A percentile compares a stretch with the other conserved stretches of the same genome.
phyloP scores from a whole-genome alignment of 1,140 invertebrate species.

The Bicyclus anynana region DNA sequence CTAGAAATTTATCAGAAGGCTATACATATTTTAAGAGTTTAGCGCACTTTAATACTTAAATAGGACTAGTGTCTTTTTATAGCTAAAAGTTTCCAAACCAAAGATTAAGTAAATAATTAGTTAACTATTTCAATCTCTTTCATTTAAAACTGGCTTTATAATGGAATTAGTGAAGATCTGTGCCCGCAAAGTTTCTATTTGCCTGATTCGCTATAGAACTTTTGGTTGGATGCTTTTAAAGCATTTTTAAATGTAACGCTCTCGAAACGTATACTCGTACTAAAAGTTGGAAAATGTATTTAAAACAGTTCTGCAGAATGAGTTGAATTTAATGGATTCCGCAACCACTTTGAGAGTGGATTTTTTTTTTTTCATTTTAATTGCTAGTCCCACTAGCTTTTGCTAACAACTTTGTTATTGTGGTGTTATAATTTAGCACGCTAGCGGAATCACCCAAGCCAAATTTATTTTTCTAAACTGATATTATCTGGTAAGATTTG shows the following conservation, averaged over 20 bases:
- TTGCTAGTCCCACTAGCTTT: no score
- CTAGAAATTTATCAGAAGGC: no score
- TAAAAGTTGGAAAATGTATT: slow-evolving; percentile 2
- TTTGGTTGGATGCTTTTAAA: neutral
- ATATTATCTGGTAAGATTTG: no score
- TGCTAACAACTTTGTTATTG: no score
- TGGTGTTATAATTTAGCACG: no score
- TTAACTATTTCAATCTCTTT: neutral
- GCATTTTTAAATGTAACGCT: neutral
- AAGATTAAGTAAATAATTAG: neutral
- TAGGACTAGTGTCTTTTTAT: no score
- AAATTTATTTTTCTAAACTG: no score
- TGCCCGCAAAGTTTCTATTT: neutral
- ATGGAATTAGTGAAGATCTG: neutral
- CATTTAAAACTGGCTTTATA: neutral
- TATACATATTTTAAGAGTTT: no score
- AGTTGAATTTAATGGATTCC: neutral
- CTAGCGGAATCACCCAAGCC: no score
- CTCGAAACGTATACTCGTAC: neutral
- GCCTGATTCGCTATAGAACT: neutral
- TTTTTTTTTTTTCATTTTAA: neutral
- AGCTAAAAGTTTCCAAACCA: neutral
- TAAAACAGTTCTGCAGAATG: neutral
- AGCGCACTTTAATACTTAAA: no score
- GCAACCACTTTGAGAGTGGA: neutral